phyloP scores from a whole-genome alignment of 2,113 vertebrate genomes.

The Pachyramphus minor region DNA sequence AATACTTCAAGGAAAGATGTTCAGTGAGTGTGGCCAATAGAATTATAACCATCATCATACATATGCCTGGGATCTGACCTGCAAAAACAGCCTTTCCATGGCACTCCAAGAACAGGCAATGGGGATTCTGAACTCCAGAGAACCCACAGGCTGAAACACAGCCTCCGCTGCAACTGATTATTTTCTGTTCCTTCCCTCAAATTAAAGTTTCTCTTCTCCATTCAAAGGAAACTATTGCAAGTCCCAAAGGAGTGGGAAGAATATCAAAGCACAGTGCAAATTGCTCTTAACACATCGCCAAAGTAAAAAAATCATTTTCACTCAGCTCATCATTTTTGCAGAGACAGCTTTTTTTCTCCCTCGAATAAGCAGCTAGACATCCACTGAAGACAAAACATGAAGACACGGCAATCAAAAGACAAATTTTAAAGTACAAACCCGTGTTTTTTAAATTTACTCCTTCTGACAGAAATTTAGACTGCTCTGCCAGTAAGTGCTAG shows the following conservation, averaged over 20 bases:
- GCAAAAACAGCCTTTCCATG: neutral
- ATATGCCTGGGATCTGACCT: neutral
- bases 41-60: neutral
- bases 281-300: neutral
- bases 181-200: neutral
- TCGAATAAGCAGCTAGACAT: neutral
- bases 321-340: constrained; percentile 14
- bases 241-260: neutral
- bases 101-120: neutral
- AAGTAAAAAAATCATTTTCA: neutral
- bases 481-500: neutral
- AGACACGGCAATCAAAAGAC: constrained; percentile 11
- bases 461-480: neutral
- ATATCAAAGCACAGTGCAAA: neutral
- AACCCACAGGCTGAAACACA: neutral
- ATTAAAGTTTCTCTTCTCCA: neutral
- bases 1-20: neutral
- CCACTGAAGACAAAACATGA: constrained; percentile 14
- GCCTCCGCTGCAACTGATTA: neutral
- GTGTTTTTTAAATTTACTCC: neutral
- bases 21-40: accelerated
- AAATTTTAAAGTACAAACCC: neutral
- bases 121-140: neutral
- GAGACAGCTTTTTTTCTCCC: neutral
- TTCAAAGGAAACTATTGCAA: neutral